These are phyloP conservation scores for Epsilonema sp. DNA, from an alignment of 2,888 invertebrate species.

Conservation along the genomic window DNA sequence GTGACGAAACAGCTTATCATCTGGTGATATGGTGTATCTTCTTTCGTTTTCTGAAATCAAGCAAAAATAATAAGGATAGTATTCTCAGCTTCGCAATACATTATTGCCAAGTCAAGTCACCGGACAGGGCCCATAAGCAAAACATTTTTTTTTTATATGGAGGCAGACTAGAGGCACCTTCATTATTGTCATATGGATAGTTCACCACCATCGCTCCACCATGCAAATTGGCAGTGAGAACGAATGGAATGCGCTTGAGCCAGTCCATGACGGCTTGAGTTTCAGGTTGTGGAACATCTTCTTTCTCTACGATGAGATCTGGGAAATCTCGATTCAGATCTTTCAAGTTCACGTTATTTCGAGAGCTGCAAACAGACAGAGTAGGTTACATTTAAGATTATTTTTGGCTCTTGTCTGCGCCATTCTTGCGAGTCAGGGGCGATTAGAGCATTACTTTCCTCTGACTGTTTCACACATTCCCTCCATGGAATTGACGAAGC, in stretches of 20 bases:
- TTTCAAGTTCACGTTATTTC: constrained; percentile 65
- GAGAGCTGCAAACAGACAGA: constrained; percentile 28
- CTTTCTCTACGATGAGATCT: constrained; percentile 63
- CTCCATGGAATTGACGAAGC: constrained; percentile 19
- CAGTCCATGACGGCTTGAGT: constrained; percentile 80
- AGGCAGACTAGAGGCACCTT: not conserved
- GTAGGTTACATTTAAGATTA: not conserved
- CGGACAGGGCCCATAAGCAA: too few species aligned
- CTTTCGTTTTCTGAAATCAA: too few species aligned
- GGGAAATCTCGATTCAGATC: constrained; percentile 91
- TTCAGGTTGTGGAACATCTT: constrained; percentile 44
- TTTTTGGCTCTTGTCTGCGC: too few species aligned
- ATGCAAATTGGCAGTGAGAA: constrained; percentile 76
- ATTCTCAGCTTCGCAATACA: too few species aligned
- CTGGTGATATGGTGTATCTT: too few species aligned
- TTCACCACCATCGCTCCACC: constrained; percentile 39
- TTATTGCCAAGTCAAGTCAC: too few species aligned
- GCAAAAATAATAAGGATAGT: too few species aligned
- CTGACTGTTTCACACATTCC: constrained; percentile 15
- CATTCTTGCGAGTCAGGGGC: not conserved
- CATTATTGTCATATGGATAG: constrained; percentile 34
- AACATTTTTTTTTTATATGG: too few species aligned
- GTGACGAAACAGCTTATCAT: constrained; percentile 56
- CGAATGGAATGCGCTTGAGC: constrained; percentile 77
- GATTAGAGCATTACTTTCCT: constrained; percentile 17